Evolutionary conservation across 1,140 invertebrate genomes (phyloP), one percentile per base, ranked within the genome.

Genomic region (Thalassaphorura encarpata): DNA sequence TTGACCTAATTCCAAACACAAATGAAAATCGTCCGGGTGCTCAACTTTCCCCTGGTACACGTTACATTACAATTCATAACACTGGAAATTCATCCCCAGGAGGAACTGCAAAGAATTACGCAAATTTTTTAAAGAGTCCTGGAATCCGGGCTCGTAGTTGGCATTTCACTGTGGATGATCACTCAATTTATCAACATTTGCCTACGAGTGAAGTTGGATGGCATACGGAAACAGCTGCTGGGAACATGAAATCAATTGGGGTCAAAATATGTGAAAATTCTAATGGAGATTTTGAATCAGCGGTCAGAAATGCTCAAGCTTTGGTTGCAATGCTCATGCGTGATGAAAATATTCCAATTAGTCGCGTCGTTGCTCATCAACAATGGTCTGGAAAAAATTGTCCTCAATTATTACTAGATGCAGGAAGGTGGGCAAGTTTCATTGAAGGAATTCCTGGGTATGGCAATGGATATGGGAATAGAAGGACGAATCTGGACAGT

Each of bases 181-280:
- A 24, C 0, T 40, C 45, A 29, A 54, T 54, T 19, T 54, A 54
- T 16, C 52, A 54, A 26, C 52, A 54, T 47, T 29, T 54, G 5
- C 52, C 52, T 1, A 31, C 33, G 0, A 54, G 46, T 13, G 52
- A 54, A 54, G 52, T 54, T 0, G 52, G 52, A n/a, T 54, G 52
- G 52, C 52, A 54, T 23, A 42, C 52, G 23, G 52, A 42, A 1
- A 54, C 52, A 0, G n/a, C 52, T 2, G 42, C 52, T 13, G 52
- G 52, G 3, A 54, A 54, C n/a, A n/a, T 42, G 11, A 40, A 54
- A n/a, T 54, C 52, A 13, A 21, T 54, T 18, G 52, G 52, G 23
- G 46, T 54, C 23, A 42, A 54, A 27, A 54, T 54, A 23, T 54
- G 52, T 16, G 52, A 54, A 36, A 54, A 54, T 33, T 54, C 52